These are phyloP conservation scores for Drosophila nr. perissopoda DNA, from an alignment of 2,888 invertebrate species.

Conservation along the genomic window DNA sequence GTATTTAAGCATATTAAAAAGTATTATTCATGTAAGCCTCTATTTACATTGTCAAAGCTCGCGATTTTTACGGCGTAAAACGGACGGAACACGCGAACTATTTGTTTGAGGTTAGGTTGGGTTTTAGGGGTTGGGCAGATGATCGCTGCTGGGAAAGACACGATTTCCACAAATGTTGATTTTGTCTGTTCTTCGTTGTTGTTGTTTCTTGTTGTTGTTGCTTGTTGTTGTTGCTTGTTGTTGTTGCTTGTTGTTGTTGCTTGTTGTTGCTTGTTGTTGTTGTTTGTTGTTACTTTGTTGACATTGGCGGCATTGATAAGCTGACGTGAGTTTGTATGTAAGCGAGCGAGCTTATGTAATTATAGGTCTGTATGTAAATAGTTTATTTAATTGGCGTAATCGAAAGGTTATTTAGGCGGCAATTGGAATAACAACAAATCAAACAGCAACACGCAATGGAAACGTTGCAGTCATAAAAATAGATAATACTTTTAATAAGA, in stretches of 20 bases:
- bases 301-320: slow-evolving; percentile 68
- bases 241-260: slow-evolving; percentile 37
- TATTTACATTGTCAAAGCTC: slow-evolving; percentile 43
- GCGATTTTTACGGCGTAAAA: slow-evolving; percentile 3
- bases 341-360: slow-evolving; percentile 51
- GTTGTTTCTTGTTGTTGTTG: slow-evolving; percentile 21
- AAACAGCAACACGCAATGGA: slow-evolving; percentile 13
- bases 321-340: slow-evolving; percentile 13
- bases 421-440: slow-evolving; percentile 31
- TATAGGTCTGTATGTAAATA: slow-evolving; percentile 48
- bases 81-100: slow-evolving; percentile 4
- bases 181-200: background rate
- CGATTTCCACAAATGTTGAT: slow-evolving; percentile 28
- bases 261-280: slow-evolving; percentile 17
- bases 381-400: slow-evolving; percentile 72
- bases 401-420: slow-evolving; percentile 69
- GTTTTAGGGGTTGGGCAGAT: slow-evolving; percentile 25
- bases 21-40: slow-evolving; percentile 40
- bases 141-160: slow-evolving; percentile 23
- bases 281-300: slow-evolving; percentile 55
- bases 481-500: slow-evolving; percentile 14
- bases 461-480: slow-evolving; percentile 12
- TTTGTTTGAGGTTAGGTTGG: slow-evolving; percentile 24
- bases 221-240: slow-evolving; percentile 35
- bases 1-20: slow-evolving; percentile 20